These are phyloP conservation scores for Drosophila lacteicornis DNA, from an alignment of 1,140 invertebrate genomes.

Conservation along the genomic window DNA sequence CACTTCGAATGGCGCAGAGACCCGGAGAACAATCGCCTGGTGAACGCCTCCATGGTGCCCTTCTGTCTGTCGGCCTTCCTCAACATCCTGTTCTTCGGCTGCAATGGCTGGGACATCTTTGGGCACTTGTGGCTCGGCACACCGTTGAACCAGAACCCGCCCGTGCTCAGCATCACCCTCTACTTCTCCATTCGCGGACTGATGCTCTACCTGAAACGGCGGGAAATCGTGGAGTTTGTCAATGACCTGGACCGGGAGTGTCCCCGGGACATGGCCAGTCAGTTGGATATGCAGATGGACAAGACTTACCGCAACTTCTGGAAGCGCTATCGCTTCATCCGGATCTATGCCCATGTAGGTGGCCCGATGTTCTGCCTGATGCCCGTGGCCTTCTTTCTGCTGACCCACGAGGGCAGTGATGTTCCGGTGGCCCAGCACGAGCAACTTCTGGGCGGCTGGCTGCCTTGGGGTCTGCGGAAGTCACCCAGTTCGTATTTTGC, in stretches of 20 bases:
- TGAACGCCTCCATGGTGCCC: slow-evolving; percentile 13
- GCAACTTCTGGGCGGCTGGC: slow-evolving; percentile 53
- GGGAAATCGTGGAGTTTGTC: slow-evolving; percentile 38
- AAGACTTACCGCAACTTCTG: slow-evolving; percentile 4
- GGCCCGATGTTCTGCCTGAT: neutral
- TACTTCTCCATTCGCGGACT: slow-evolving; percentile 56
- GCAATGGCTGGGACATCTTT: slow-evolving; percentile 18
- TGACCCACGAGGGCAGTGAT: slow-evolving; percentile 21
- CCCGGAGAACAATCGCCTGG: slow-evolving; percentile 20
- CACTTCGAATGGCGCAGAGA: slow-evolving; percentile 33
- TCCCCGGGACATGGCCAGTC: slow-evolving; percentile 22
- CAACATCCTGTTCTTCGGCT: slow-evolving; percentile 9
- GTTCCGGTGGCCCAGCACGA: slow-evolving; percentile 35
- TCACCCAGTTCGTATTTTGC: slow-evolving; percentile 24
- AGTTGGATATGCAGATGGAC: slow-evolving; percentile 15
- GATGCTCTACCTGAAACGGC: slow-evolving; percentile 39
- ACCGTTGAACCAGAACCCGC: slow-evolving; percentile 23
- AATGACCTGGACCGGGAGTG: slow-evolving; percentile 53
- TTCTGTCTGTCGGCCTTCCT: slow-evolving; percentile 13
- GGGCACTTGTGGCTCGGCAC: neutral
- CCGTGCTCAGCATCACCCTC: slow-evolving; percentile 37
- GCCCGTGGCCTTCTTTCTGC: slow-evolving; percentile 23
- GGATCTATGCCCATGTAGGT: neutral
- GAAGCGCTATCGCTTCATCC: slow-evolving; percentile 28
- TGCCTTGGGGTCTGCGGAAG: slow-evolving; percentile 41